Conservation (phyloP, 2,888 invertebrate genomes). For the Xanthorhoe designata region DNA sequence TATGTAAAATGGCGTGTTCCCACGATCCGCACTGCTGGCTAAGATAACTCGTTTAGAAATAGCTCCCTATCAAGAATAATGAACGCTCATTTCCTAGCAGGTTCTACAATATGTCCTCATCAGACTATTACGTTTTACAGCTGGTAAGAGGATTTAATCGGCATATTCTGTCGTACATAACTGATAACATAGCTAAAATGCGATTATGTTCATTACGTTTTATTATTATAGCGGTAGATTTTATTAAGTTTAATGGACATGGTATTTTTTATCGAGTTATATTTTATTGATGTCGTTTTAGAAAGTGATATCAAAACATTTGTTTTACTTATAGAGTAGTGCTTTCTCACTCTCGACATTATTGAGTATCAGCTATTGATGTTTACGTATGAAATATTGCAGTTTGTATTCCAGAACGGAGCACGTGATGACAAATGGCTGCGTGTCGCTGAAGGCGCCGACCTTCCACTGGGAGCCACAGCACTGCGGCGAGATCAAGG, state of each 20-base stretch:
- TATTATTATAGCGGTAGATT: not conserved
- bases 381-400: conserved; percentile 48
- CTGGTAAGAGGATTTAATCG: conserved; percentile 21
- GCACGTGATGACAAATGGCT: conserved; percentile 87
- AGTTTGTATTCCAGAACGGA: conserved; percentile 85
- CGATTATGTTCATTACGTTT: not conserved
- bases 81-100: conserved; percentile 50
- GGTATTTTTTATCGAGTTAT: not conserved
- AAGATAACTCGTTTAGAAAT: conserved; percentile 49
- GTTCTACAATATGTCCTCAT: conserved; percentile 40
- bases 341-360: not conserved
- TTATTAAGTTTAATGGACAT: not conserved
- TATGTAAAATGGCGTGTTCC: conserved; percentile 55
- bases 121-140: conserved; percentile 34
- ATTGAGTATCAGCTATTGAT: no score
- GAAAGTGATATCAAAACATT: not conserved
- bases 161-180: conserved; percentile 3
- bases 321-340: not conserved
- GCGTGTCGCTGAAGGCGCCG: conserved; percentile 91
- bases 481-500: conserved; percentile 93
- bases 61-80: conserved; percentile 49
- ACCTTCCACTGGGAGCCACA: conserved; percentile 93
- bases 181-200: not conserved
- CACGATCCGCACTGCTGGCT: conserved; percentile 53
- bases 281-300: not conserved